A percentile compares a stretch with the other conserved stretches of the same genome.
Evolutionary conservation across 1,140 invertebrate species (phyloP).

Genomic region (Physella acuta): DNA sequence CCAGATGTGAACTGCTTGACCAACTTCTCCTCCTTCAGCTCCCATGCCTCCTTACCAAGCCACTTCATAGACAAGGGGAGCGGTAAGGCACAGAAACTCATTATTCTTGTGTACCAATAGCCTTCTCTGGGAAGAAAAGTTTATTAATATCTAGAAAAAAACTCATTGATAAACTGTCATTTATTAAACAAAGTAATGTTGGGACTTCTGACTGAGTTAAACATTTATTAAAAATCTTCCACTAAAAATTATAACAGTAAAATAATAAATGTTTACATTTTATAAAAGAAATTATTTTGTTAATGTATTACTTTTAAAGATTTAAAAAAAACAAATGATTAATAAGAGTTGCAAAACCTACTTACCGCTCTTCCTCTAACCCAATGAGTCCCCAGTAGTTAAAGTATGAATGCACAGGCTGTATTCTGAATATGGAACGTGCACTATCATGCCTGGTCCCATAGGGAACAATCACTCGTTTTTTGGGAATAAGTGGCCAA

Average conservation of each 20-base stretch:
- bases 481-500: background rate
- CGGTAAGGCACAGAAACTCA: constrained; percentile 11
- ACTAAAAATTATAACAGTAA: too few species aligned
- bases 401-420: background rate
- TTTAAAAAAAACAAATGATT: too few species aligned
- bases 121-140: background rate
- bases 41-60: constrained; percentile 8
- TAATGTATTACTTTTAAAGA: too few species aligned
- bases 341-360: too few species aligned
- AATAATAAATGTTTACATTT: too few species aligned
- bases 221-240: too few species aligned
- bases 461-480: background rate
- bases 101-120: background rate
- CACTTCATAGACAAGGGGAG: constrained; percentile 11
- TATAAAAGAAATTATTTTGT: too few species aligned
- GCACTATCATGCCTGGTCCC: constrained; percentile 8
- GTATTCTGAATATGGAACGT: background rate
- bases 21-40: constrained; percentile 14
- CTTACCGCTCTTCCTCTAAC: background rate
- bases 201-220: too few species aligned
- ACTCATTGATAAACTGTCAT: background rate
- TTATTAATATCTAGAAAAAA: too few species aligned
- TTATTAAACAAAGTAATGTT: too few species aligned
- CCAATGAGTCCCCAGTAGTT: constrained; percentile 1
- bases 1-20: background rate